phyloP scores from a whole-genome alignment of 2,113 vertebrate species.

The Rhipidura dahli region DNA sequence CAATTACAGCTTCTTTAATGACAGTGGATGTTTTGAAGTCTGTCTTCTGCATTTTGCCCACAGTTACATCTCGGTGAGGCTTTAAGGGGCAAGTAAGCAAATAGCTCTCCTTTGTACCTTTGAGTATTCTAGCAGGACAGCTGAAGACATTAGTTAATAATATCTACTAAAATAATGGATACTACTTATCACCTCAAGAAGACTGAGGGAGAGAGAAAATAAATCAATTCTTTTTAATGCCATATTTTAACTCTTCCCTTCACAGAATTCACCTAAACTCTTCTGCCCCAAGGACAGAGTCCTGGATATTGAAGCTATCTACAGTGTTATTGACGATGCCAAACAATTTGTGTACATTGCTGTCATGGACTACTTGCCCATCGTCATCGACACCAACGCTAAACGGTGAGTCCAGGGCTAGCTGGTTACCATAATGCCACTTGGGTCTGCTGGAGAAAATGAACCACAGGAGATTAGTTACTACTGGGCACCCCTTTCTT shows the following conservation, averaged over 20 bases:
- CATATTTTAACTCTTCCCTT: constrained; percentile 29
- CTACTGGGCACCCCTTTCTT: constrained; percentile 34
- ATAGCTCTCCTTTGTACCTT: neutral
- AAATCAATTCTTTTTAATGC: neutral
- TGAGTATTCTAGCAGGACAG: neutral
- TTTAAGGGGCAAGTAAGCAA: neutral
- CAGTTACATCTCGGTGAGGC: neutral
- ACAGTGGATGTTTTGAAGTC: neutral
- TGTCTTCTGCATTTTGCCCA: neutral
- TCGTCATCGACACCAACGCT: constrained; percentile 75
- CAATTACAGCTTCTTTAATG: neutral
- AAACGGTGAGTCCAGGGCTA: constrained; percentile 66
- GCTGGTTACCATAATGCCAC: neutral
- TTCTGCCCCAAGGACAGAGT: constrained; percentile 90
- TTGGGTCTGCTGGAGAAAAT: neutral
- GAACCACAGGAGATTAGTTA: neutral
- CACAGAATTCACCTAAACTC: constrained; percentile 88
- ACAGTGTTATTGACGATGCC: constrained; percentile 87
- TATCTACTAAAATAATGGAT: neutral
- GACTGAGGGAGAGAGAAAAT: neutral
- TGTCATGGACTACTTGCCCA: constrained; percentile 89
- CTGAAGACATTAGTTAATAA: neutral
- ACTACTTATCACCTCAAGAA: neutral
- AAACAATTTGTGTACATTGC: constrained; percentile 89
- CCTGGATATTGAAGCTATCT: constrained; percentile 91